phyloP scores from a whole-genome alignment of 64 coral and sea anemone genomes.

The Cladopsammia gracilis region DNA sequence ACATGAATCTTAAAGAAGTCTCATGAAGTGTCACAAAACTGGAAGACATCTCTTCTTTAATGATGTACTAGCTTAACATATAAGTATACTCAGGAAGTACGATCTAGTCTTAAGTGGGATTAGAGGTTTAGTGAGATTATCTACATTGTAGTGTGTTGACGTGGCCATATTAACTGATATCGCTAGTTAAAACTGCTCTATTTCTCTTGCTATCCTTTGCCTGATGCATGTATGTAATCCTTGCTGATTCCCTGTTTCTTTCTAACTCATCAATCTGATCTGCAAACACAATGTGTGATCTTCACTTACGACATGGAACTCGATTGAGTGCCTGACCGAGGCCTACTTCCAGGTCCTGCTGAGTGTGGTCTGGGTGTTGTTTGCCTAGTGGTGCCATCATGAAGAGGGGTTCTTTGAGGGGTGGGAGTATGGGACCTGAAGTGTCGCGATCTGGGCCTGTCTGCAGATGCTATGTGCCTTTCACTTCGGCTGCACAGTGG shows the following conservation, averaged over 20 bases:
- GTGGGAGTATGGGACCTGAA: slow-evolving; percentile 62
- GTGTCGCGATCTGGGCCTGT: background rate
- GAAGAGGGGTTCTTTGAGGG: background rate
- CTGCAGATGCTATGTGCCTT: background rate
- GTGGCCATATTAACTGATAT: no score
- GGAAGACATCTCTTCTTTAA: no score
- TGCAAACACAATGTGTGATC: background rate
- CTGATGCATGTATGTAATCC: background rate
- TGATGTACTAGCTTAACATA: no score
- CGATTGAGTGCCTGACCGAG: slow-evolving; percentile 68
- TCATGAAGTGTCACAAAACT: no score
- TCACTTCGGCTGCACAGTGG: slow-evolving; percentile 34
- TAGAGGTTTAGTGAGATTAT: no score
- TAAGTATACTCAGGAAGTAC: no score
- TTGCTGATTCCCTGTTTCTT: background rate
- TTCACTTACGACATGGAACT: slow-evolving; percentile 87
- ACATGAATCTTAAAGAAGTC: no score
- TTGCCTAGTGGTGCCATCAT: background rate
- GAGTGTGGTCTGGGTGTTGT: slow-evolving; percentile 55
- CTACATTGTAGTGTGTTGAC: no score
- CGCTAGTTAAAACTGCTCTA: background rate
- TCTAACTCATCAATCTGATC: background rate
- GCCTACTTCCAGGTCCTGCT: slow-evolving; percentile 32
- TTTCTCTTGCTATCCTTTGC: background rate
- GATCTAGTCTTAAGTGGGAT: no score